Base-by-base conservation (phyloP, 2,888 invertebrate species). In the Sturmia bella region DNA sequence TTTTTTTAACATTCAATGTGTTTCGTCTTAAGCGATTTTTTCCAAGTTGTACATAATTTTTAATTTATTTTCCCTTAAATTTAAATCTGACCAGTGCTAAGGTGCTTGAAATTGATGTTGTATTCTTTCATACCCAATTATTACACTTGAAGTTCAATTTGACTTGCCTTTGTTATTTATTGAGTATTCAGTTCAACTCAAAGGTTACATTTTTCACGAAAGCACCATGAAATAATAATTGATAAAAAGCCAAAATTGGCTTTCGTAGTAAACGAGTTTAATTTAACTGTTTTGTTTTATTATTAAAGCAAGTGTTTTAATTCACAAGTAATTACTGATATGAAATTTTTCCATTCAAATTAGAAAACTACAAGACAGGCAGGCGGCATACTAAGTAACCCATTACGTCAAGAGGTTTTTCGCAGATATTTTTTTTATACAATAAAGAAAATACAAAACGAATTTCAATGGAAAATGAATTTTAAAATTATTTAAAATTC, bases 121-220 rank as follows among this genome's bases (percentile, higher is more conserved):
- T 45, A 39, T 68, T 66, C 43, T 50, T 59, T 68, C 66, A 66
- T 66, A 75, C 48, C 64, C 54, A 66, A 75, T 75, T 66, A 57
- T 75, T 75, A 39, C 74, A 75, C 75, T 75, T 66, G 66, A 75
- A 41, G 50, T 66, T 57, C 75, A 75, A 66, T 64, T 66, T 75
- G 57, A 27, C n/a, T 15, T 19, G 4, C 24, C 12, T 50, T 57
- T 66, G 39, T 59, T 75, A 66, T 75, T 59, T 75, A 66, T 75
- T 75, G 66, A 75, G 50, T 59, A 74, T 66, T 66, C 57, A 66
- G 74, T 66, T 50, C 75, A 59, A 75, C 68, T 75, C 59, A 68
- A 70, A 75, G 41, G 17, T 24, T 19, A 12, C 13, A 43, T 56
- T 2, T 21, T 50, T 48, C 24, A 24, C 24, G 4, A 52, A 15